Evolutionary conservation across 2,797 vertebrate genomes (phyloP).

Genomic region (Danio tinwini): DNA sequence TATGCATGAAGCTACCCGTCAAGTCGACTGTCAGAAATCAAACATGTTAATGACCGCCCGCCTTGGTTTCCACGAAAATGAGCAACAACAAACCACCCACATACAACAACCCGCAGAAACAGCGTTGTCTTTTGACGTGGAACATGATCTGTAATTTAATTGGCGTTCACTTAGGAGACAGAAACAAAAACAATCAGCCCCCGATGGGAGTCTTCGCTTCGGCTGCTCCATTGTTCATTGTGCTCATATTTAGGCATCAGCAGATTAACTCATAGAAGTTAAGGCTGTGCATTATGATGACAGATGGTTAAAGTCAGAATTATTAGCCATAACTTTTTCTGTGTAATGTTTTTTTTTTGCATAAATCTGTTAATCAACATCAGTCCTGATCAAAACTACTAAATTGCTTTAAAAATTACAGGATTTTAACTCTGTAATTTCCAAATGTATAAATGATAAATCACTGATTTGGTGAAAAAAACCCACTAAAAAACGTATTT

Average conservation of each 20-base stretch:
- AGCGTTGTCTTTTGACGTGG: not conserved
- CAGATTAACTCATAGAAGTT: not conserved
- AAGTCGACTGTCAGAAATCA: slow-evolving; percentile 4
- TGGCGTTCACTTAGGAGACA: slow-evolving; percentile 25
- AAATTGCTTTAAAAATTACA: too few species aligned
- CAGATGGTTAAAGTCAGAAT: too few species aligned
- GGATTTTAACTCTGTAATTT: too few species aligned
- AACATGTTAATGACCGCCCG: slow-evolving; percentile 5
- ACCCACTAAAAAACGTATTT: too few species aligned
- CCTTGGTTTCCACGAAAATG: slow-evolving; percentile 24
- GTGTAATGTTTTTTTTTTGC: too few species aligned
- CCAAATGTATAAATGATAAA: too few species aligned
- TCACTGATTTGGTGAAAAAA: too few species aligned
- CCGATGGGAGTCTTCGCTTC: not conserved
- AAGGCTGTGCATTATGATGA: too few species aligned
- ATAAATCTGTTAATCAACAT: too few species aligned
- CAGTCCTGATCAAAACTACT: too few species aligned
- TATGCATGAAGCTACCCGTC: not conserved
- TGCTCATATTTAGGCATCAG: slow-evolving; percentile 1
- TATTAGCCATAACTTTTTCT: too few species aligned
- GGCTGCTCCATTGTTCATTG: slow-evolving; percentile 5
- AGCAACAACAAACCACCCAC: slow-evolving; percentile 16
- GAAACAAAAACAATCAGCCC: slow-evolving; percentile 31
- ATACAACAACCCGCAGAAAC: not conserved
- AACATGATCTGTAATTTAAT: slow-evolving; percentile 33